These are phyloP conservation scores for Megalurothrips usitatus DNA, from an alignment of 2,888 invertebrate genomes.

Conservation along the genomic window DNA sequence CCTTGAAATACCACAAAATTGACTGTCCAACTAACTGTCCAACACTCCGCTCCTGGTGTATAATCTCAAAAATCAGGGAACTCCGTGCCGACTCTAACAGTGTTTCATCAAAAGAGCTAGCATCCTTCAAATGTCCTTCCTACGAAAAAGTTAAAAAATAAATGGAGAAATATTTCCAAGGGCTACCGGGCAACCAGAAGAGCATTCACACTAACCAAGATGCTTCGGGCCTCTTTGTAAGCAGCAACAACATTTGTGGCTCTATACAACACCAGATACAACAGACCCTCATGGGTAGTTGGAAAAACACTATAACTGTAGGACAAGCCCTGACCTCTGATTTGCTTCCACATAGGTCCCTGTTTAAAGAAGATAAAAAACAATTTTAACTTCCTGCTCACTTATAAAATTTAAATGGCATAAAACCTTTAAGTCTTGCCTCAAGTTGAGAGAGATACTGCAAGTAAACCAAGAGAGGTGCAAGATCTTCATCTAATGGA, in stretches of 20 bases:
- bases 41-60: conserved; percentile 74
- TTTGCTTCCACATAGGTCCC: conserved; percentile 85
- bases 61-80: conserved; percentile 80
- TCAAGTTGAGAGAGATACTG: conserved; percentile 85
- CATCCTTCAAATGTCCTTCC: conserved; percentile 58
- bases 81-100: conserved; percentile 79
- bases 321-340: conserved; percentile 80
- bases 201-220: conserved; percentile 55
- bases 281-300: conserved; percentile 61
- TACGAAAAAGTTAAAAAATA: conserved; percentile 40
- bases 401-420: conserved; percentile 13
- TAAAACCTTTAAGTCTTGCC: conserved; percentile 47
- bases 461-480: conserved; percentile 70
- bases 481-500: conserved; percentile 59
- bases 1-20: conserved; percentile 66
- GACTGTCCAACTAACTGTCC: conserved; percentile 68
- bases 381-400: not conserved
- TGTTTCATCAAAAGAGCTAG: conserved; percentile 61
- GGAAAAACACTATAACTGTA: conserved; percentile 69
- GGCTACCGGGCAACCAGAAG: conserved; percentile 18
- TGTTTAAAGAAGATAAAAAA: conserved; percentile 41
- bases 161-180: conserved; percentile 23
- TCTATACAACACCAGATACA: conserved; percentile 67
- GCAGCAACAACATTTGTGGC: conserved; percentile 76
- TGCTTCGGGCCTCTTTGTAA: conserved; percentile 69